Base-by-base conservation (phyloP, 2,113 vertebrate species). In the Coptodon bakossiorum region DNA sequence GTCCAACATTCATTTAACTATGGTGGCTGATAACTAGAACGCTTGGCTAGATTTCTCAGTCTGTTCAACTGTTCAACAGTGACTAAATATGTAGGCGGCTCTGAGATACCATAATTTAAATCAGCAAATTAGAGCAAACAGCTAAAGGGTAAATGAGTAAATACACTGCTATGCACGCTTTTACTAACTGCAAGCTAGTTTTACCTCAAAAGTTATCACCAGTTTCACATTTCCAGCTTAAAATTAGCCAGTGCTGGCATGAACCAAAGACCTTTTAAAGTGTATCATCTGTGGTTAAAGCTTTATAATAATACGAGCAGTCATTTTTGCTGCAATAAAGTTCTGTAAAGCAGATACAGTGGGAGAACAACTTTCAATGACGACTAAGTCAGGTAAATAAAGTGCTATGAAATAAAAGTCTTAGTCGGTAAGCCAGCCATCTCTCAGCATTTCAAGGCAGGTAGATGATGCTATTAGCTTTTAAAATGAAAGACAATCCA, bases 1-100 rank as follows among this genome's bases (percentile, higher is more conserved):
- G 22, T 71, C 12, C 29, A 61, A 19, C 2, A 22, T 36, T 27
- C 29, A 31, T n/a, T 52, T 14, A 56, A 13, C n/a, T 81, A 7
- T 9, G 3, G 8, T 5, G 4, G 5, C 14, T 81, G 22, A 61
- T 13, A 45, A n/a, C 0, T 29, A 27, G 14, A 43, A 0, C 5
- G 56, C 38, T 24, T 81, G 22, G 34, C 52, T 52, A 17, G 2
- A 24, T 57, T 57, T 80, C 13, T 57, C 13, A 43, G 53, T 17
- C 53, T 81, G 36, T 52, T 48, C 13, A 59, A 29, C 27, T 59
- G 56, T 59, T 76, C 4, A 52, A 78, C 43, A 5, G 24, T 76
- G 71, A 1, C 27, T 78, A 50, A 50, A 19, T 50, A 78, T 19
- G 71, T 50, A 31, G 14, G 68, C 4, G 14, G 22, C 43, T 31